Percentiles rank a stretch among this genome's conserved stretches.
These are phyloP conservation scores for Acanthurus leucopareius DNA, from an alignment of 2,797 vertebrate genomes.

Conservation along the genomic window DNA sequence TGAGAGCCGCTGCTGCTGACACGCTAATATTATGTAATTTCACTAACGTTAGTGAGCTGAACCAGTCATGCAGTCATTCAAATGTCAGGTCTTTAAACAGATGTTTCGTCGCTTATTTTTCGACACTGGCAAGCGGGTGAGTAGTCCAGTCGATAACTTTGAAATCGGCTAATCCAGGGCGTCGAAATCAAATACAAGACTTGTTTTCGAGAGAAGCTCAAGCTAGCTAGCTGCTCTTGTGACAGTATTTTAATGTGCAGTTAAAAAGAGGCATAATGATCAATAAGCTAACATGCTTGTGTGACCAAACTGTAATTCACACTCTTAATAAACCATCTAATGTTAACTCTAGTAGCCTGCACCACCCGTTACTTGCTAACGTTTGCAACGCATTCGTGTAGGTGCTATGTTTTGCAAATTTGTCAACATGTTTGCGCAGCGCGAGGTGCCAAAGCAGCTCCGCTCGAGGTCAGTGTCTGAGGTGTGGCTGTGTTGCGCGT, in stretches of 20 bases:
- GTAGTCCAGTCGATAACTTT: background rate
- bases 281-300: fast-evolving
- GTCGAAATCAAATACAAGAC: background rate
- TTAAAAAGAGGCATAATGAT: background rate
- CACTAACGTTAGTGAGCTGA: background rate
- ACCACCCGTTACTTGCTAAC: background rate
- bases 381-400: background rate
- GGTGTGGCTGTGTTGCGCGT: constrained; percentile 25
- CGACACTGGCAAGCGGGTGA: constrained; percentile 25
- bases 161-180: no score
- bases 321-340: background rate
- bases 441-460: background rate
- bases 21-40: background rate
- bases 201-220: background rate
- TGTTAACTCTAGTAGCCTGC: background rate
- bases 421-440: background rate
- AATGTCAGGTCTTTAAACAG: background rate
- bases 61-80: constrained; percentile 18
- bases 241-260: background rate
- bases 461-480: background rate
- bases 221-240: constrained; percentile 28
- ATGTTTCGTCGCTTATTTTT: background rate
- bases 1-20: no score
- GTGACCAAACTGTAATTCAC: background rate
- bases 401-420: background rate